Base-by-base conservation (phyloP, 2,113 vertebrate genomes). In the Pimephales promelas region DNA sequence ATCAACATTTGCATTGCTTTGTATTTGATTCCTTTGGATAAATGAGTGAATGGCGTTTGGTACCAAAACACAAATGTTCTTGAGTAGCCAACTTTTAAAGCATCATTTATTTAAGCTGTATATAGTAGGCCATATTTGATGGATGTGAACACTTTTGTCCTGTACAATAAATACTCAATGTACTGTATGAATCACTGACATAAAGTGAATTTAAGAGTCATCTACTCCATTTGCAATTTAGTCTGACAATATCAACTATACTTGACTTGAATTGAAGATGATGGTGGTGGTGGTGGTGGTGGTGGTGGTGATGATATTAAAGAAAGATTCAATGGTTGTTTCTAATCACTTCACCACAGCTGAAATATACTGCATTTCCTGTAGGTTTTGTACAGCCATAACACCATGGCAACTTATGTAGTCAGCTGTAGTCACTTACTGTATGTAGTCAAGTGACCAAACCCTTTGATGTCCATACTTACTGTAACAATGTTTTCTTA, bases 141-240 rank as follows among this genome's bases (percentile, higher is more conserved):
- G 52, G 68, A 81, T n/a, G 52, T 87, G 78, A 81, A 59, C 45
- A 24, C 47, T 64, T 61, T 71, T 77, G 24, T 16, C n/a, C 36
- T 79, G 76, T 79, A 20, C 56, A 28, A 79, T 59, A 62, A 79
- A 79, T 78, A 74, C 49, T 84, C 49, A 70, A 78, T 77, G 74
- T 77, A 84, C 82, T 78, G 82, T 84, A 80, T 84, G 82, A 84
- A 68, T 76, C 83, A 56, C 76, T 81, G 34, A 79, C 47, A 34
- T 76, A 34, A 34, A 52, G 45, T 74, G 45, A n/a, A 40, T 56
- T 3, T 13, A 36, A n/a, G 26, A 36, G n/a, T 56, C 54, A 57
- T 57, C 52, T 24, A 36, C 20, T 76, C 68, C 68, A 26, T 59
- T 57, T 83, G 81, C 81, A 86, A 28, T 80, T 73, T 80, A 86